Percentiles rank a stretch among this genome's conserved stretches.
Conservation (phyloP, 1,140 invertebrate species). For the Batillaria attramentaria region DNA sequence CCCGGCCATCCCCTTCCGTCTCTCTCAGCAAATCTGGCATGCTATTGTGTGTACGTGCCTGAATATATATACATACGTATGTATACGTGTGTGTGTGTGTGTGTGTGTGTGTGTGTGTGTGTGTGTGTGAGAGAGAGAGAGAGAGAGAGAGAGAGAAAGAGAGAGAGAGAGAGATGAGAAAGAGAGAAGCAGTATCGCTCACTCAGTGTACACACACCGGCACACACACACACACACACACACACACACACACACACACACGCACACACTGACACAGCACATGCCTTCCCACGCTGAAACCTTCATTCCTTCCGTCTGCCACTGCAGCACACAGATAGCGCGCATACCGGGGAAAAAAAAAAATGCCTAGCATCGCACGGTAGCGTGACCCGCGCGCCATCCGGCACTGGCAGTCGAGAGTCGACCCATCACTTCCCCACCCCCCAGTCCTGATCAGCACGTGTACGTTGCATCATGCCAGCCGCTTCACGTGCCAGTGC, state of each 20-base stretch:
- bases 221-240: constrained; percentile 17
- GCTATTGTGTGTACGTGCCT: not conserved
- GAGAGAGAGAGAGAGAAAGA: not conserved
- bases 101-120: constrained; percentile 13
- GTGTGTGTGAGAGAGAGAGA: not conserved
- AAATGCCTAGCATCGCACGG: no score
- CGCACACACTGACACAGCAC: no score
- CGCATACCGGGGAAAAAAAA: no score
- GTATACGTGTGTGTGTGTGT: not conserved
- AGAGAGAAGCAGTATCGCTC: not conserved
- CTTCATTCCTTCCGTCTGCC: no score
- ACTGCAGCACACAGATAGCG: no score
- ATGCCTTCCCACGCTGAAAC: no score
- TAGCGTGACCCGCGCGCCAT: no score
- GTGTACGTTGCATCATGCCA: no score
- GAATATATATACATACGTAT: not conserved
- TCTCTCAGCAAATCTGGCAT: not conserved
- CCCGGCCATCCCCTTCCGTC: constrained; percentile 46
- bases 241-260: not conserved
- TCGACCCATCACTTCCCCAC: no score
- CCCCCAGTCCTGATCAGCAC: no score
- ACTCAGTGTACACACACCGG: not conserved
- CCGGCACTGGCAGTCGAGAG: no score
- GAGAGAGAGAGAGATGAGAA: not conserved
- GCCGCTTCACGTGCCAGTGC: no score